These are phyloP conservation scores for Stenodera caucasica DNA, from an alignment of 2,888 invertebrate genomes.

Conservation along the genomic window DNA sequence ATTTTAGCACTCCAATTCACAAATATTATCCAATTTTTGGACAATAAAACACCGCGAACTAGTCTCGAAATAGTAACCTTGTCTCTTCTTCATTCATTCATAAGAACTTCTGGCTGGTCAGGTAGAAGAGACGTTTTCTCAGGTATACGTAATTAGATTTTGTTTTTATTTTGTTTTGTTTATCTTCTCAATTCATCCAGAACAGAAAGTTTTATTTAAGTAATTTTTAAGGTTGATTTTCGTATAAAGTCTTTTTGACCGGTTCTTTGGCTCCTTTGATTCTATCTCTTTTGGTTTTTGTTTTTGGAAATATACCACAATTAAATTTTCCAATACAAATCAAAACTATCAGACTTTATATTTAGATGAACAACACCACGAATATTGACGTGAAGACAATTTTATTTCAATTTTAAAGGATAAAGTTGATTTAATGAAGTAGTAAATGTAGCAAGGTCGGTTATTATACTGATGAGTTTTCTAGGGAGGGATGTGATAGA, in stretches of 20 bases:
- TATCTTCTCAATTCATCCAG: slow-evolving; percentile 19
- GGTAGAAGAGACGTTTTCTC: slow-evolving; percentile 44
- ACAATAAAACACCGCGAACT: slow-evolving; percentile 35
- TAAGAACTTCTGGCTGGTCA: slow-evolving; percentile 48
- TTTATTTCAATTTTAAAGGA: background rate
- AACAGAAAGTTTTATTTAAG: slow-evolving; percentile 28
- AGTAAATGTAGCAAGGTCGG: slow-evolving; percentile 29
- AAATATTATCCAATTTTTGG: slow-evolving; percentile 32
- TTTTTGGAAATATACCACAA: slow-evolving; percentile 31
- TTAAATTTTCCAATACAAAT: slow-evolving; percentile 23
- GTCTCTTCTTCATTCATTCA: slow-evolving; percentile 50
- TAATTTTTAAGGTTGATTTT: slow-evolving; percentile 29
- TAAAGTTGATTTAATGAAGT: slow-evolving; percentile 22
- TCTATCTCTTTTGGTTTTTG: slow-evolving; percentile 40
- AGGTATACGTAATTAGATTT: slow-evolving; percentile 54
- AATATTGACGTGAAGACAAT: slow-evolving; percentile 14
- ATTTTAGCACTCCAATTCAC: slow-evolving; percentile 22
- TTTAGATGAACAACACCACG: slow-evolving; percentile 10
- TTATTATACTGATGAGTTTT: slow-evolving; percentile 23
- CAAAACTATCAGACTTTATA: too few relatives aligned
- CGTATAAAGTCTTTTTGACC: slow-evolving; percentile 48
- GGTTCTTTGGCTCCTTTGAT: slow-evolving; percentile 38
- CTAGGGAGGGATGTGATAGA: background rate
- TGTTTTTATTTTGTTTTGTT: slow-evolving; percentile 41
- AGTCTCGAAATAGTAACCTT: slow-evolving; percentile 48